phyloP scores from a whole-genome alignment of 2,113 vertebrate species.

The Oreochromis tanganicae region DNA sequence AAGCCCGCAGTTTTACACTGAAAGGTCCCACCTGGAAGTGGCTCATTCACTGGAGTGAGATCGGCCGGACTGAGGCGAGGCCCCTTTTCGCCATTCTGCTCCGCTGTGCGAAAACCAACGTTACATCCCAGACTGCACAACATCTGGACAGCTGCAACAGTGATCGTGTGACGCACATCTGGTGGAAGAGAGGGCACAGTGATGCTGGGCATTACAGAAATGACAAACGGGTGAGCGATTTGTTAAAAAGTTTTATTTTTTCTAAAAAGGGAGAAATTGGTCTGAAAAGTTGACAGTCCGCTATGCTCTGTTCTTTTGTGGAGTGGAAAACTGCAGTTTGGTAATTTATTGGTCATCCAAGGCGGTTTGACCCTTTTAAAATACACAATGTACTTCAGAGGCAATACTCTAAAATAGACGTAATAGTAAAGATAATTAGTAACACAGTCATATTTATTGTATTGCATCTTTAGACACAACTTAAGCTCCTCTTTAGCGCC shows the following conservation, averaged over 20 bases:
- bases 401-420: not conserved
- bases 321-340: not conserved
- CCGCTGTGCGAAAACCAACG: not conserved
- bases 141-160: slow-evolving; percentile 47
- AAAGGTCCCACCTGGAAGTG: not conserved
- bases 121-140: slow-evolving; percentile 8
- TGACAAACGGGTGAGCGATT: slow-evolving; percentile 68
- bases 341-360: not conserved
- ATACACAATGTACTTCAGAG: accelerated
- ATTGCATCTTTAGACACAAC: not conserved
- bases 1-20: slow-evolving; percentile 9
- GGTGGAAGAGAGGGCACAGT: not conserved
- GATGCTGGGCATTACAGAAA: slow-evolving; percentile 69
- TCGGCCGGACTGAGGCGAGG: slow-evolving; percentile 32
- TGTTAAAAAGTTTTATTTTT: not conserved
- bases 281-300: slow-evolving; percentile 20
- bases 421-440: not conserved
- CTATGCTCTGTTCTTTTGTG: not conserved
- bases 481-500: not conserved
- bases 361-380: not conserved
- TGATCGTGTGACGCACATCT: not conserved
- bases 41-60: not conserved
- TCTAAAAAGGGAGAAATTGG: not conserved
- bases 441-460: not conserved
- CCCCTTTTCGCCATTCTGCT: slow-evolving; percentile 44